Base-by-base conservation (phyloP, 2,888 invertebrate genomes). In the Tubulanus polymorphus region DNA sequence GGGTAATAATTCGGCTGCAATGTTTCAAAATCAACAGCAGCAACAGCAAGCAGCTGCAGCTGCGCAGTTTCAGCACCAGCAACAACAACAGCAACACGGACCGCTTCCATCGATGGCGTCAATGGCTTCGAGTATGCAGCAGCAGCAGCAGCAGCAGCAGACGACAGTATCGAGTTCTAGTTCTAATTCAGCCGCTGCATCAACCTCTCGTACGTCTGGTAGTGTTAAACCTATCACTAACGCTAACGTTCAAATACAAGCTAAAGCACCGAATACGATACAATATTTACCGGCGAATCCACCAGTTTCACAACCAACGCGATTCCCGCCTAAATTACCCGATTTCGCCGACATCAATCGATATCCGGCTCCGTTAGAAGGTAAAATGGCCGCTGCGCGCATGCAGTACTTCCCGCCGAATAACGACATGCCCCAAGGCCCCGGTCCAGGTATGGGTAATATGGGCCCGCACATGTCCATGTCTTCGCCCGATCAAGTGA, bases 261-360 rank as follows among this genome's bases (percentile, higher is more conserved):
- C 95, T 10, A 93, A 91, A 79, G 93, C 95, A 12, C 95, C 96
- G 0, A 96, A 96, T 80, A 96, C 96, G 35, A 96, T 96, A 76
- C 95, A 96, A 83, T 96, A 96, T 84, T 85, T 95, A 79, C 96
- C 96, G 25, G 91, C 93, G 51, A 85, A 93, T 80, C 91, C 94
- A n/a, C 92, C 92, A 75, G 87, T 76, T 51, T 73, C 78, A 53
- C 68, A 72, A 58, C 63, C 67, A 28, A 62, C 56, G 32, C 61
- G 53, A 25, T 55, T 45, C 23, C 49, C 55, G 53, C 37, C 54
- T n/a, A 59, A 64, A 37, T 58, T 65, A 51, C 69, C 70, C 8
- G 70, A 72, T 51, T 60, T 72, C 52, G 72, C 71, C 37, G 68
- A 67, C 90, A 91, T 80, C 23, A 20, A 20, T 41, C 20, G 41